These are phyloP conservation scores for Lates japonicus DNA, from an alignment of 2,797 vertebrate genomes.

Conservation along the genomic window DNA sequence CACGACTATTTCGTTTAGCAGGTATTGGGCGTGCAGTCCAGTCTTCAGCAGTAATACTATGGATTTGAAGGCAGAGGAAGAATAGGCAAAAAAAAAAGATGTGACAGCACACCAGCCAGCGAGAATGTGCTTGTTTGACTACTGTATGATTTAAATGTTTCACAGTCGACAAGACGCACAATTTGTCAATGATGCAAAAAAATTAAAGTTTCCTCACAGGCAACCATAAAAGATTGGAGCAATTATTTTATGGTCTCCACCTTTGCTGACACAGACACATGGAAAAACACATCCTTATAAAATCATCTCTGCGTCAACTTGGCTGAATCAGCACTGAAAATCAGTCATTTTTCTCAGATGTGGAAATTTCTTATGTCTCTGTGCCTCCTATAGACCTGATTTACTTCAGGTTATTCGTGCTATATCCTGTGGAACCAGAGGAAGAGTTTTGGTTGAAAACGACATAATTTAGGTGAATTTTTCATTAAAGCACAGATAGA, in stretches of 20 bases:
- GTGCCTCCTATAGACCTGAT: constrained; percentile 49
- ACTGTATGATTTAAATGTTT: constrained; percentile 65
- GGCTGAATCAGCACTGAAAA: constrained; percentile 71
- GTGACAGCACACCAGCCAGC: constrained; percentile 27
- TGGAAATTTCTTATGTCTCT: constrained; percentile 47
- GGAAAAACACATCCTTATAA: constrained; percentile 58
- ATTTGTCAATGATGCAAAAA: constrained; percentile 60
- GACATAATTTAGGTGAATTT: constrained; percentile 77
- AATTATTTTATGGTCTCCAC: constrained; percentile 62
- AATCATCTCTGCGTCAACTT: constrained; percentile 62
- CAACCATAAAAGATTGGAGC: constrained; percentile 51
- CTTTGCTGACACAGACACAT: constrained; percentile 68
- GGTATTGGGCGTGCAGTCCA: constrained; percentile 39
- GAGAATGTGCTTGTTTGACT: constrained; percentile 39
- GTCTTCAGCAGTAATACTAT: constrained; percentile 28
- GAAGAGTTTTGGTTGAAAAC: constrained; percentile 65
- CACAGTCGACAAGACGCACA: constrained; percentile 36
- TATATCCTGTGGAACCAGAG: constrained; percentile 29
- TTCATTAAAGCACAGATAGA: constrained; percentile 77
- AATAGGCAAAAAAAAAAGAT: constrained; percentile 34
- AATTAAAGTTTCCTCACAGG: constrained; percentile 44
- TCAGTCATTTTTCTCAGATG: constrained; percentile 49
- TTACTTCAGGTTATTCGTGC: constrained; percentile 54
- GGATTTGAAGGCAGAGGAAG: constrained; percentile 37
- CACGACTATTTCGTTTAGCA: constrained; percentile 45